Evolutionary conservation across 2,888 invertebrate species (phyloP).

Genomic region (Theretra japonica): DNA sequence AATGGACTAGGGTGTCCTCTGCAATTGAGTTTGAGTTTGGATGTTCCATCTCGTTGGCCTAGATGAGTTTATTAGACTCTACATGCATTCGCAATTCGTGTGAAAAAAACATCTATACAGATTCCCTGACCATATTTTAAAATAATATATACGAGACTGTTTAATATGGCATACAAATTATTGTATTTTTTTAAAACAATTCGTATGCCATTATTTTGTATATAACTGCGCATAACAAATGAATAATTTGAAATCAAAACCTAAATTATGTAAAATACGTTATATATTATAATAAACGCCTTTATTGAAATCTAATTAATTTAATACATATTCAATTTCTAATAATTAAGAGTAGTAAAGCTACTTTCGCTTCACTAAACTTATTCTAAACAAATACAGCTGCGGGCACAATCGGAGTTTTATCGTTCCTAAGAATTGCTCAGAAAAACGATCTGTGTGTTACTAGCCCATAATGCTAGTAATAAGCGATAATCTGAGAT

Average conservation of each 20-base stretch:
- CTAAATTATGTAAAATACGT: no score
- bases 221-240: no score
- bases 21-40: no score
- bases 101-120: neutral
- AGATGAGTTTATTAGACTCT: neutral
- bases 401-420: conserved; percentile 41
- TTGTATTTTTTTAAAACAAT: no score
- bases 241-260: no score
- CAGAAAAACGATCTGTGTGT: conserved; percentile 46
- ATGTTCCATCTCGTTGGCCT: no score
- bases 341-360: neutral
- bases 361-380: conserved; percentile 9
- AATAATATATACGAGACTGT: no score
- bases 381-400: conserved; percentile 29
- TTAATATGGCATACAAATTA: no score
- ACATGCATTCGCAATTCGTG: neutral
- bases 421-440: conserved; percentile 41
- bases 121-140: no score
- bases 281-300: no score
- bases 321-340: neutral
- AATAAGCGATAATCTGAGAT: conserved; percentile 4
- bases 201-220: no score
- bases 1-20: no score
- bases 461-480: conserved; percentile 35
- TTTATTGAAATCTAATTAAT: neutral